These are phyloP conservation scores for Hypsibius dujardini DNA, from an alignment of 1,140 invertebrate genomes.

Conservation along the genomic window DNA sequence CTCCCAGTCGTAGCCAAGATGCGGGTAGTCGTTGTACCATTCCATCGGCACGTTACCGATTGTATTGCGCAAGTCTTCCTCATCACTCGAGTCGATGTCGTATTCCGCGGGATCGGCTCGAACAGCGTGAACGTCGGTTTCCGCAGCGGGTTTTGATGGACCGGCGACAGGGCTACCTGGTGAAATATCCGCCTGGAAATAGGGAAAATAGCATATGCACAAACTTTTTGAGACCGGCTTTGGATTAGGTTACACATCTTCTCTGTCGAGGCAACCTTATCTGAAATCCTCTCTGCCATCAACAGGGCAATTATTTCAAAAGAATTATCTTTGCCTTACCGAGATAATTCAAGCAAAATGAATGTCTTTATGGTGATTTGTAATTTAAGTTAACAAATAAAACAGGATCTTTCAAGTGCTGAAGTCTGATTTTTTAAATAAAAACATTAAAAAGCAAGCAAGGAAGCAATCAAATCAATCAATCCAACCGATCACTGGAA, in stretches of 20 bases:
- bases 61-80: slow-evolving; percentile 72
- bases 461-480: no score
- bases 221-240: neutral
- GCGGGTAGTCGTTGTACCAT: slow-evolving; percentile 92
- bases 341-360: no score
- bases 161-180: neutral
- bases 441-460: no score
- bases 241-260: neutral
- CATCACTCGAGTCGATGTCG: slow-evolving; percentile 21
- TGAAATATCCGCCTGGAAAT: neutral
- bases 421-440: no score
- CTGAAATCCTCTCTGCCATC: no score
- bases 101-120: slow-evolving; percentile 20
- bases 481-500: no score
- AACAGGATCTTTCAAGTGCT: no score
- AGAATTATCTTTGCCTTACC: no score
- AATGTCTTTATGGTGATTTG: no score
- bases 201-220: neutral
- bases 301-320: no score
- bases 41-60: slow-evolving; percentile 88
- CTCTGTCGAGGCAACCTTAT: neutral
- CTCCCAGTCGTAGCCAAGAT: slow-evolving; percentile 86
- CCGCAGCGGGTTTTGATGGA: neutral
- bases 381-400: no score
- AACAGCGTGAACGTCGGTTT: neutral